Base-by-base conservation (phyloP, 2,113 vertebrate species). In the Xenus cinereus region DNA sequence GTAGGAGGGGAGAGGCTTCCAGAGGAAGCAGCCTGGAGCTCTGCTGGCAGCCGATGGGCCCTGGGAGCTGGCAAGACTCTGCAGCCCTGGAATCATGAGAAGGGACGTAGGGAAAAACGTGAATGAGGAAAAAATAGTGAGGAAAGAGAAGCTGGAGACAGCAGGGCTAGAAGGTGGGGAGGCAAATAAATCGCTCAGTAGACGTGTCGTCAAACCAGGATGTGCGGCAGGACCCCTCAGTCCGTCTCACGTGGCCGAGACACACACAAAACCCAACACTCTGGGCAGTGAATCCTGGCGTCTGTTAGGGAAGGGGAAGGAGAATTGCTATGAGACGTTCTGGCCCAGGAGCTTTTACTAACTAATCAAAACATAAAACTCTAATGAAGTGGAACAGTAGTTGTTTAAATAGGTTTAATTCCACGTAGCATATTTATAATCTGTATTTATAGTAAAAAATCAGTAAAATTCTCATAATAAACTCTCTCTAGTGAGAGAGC, bases 341-440 rank as follows among this genome's bases (percentile, higher is more conserved):
- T 75, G 77, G 35, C 56, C 35, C 66, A 60, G 51, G 12, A 89
- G 56, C 11, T 77, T 78, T 84, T 84, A 60, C 89, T 91, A 46
- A 68, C 46, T 60, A 72, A 56, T 84, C 59, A 67, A 86, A 95
- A 57, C 28, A 74, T 26, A 26, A 68, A 95, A n/a, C 15, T 84
- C 30, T 43, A 81, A 64, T 33, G 51, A 60, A 68, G 21, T 81
- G 56, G 20, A 86, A 71, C 17, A 71, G 32, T n/a, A 41, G 6
- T 28, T 96, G 33, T 91, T 84, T 87, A 74, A 74, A 74, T 63
- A 92, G 95, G 91, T 89, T 89, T 75, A 64, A 45, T 74, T 60
- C 73, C 91, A 92, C 8, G 17, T 69, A 63, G 67, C 24, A 5
- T 56, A 64, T 76, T 87, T 82, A 67, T 82, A 88, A 73, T 5